phyloP scores from a whole-genome alignment of 2,113 vertebrate genomes.

The Stigmatopora nigra region DNA sequence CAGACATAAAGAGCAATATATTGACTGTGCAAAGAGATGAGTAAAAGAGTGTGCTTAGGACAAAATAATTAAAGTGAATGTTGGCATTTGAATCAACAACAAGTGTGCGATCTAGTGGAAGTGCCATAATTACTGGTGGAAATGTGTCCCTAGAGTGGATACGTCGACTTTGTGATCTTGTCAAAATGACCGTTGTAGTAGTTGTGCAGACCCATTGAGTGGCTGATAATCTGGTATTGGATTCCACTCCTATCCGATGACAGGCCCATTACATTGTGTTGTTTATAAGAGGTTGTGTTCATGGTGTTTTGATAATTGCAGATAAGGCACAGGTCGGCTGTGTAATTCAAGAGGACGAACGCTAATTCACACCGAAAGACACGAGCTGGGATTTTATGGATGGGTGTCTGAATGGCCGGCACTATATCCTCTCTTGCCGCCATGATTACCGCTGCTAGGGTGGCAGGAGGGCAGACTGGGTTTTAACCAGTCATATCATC shows the following conservation, averaged over 20 bases:
- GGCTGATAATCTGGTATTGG: conserved; percentile 14
- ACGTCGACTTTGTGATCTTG: conserved; percentile 2
- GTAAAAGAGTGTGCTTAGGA: too few species aligned
- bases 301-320: conserved; percentile 45
- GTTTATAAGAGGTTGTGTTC: conserved; percentile 25
- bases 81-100: neutral
- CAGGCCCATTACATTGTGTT: conserved; percentile 23
- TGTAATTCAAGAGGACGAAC: conserved; percentile 67
- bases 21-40: neutral
- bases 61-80: too few species aligned
- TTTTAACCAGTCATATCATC: conserved; percentile 63
- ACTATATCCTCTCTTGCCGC: conserved; percentile 59
- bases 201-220: neutral
- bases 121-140: neutral
- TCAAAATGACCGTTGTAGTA: neutral
- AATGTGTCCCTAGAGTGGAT: neutral
- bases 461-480: conserved; percentile 58
- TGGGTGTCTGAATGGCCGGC: conserved; percentile 48
- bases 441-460: conserved; percentile 63
- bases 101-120: neutral
- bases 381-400: conserved; percentile 62
- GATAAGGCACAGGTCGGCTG: conserved; percentile 54
- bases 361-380: conserved; percentile 62
- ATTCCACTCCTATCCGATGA: conserved; percentile 16
- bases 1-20: too few species aligned